phyloP scores from a whole-genome alignment of 2,113 vertebrate species.

The Ctenodactylus gundi region DNA sequence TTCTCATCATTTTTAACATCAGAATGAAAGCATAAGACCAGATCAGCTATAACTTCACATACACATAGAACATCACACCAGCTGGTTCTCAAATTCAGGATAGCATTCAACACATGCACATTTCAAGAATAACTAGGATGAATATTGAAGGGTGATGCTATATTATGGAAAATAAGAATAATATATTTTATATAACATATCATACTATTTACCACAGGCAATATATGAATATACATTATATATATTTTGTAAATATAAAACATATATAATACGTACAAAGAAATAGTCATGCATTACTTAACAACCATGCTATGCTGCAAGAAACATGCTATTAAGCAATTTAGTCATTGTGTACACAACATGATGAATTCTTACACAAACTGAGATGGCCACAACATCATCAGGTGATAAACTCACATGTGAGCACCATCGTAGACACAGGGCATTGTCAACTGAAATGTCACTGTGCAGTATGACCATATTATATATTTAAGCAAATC shows the following conservation, averaged over 20 bases:
- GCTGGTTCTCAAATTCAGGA: not conserved
- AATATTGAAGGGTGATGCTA: not conserved
- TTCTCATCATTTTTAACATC: not conserved
- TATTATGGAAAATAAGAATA: not conserved
- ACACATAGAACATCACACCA: not conserved
- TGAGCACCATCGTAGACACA: rapidly evolving
- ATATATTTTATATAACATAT: not conserved
- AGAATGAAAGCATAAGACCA: not conserved
- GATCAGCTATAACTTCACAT: not conserved
- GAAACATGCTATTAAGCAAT: not conserved
- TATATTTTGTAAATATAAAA: not conserved
- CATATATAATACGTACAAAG: not conserved
- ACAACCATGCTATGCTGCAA: not conserved
- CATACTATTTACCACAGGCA: not conserved
- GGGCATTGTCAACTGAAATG: not conserved
- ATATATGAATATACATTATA: not conserved
- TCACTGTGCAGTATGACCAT: not conserved
- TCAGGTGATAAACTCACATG: too few species aligned
- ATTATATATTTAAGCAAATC: not conserved
- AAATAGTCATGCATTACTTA: not conserved
- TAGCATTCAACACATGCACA: not conserved
- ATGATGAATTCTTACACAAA: not conserved
- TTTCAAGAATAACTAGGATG: not conserved
- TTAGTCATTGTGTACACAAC: too few species aligned
- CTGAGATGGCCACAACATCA: too few species aligned